Base-by-base conservation (phyloP, 2,888 invertebrate genomes). In the Acanthosepion lycidas region DNA sequence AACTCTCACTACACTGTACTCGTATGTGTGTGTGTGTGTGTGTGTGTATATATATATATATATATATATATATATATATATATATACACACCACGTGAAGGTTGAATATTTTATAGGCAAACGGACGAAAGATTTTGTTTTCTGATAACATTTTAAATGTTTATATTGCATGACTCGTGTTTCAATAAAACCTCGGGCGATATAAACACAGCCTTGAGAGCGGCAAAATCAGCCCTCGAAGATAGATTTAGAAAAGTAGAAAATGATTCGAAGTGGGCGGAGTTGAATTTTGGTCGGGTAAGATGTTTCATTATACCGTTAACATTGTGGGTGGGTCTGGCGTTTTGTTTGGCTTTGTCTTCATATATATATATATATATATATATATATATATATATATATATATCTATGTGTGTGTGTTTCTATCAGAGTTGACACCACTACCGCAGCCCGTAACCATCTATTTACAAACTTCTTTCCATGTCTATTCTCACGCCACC, bases 101-200 rank as follows among this genome's bases (percentile, higher is more conserved):
- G 12, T 78, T 78, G 78, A 18, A 78, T 78, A 78, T n/a, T n/a
- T 78, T 78, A 78, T n/a, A 33, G 78, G n/a, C 15, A n/a, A 78
- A 78, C 78, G n/a, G n/a, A 42, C 42, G 42, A 78, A 78, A 78
- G 78, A 78, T 78, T n/a, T 9, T 78, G 78, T n/a, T 78, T 78
- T 78, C 78, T 78, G 78, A 78, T 78, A 78, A 78, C n/a, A 78
- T 78, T n/a, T 78, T n/a, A n/a, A n/a, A 78, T 78, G 78, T 78
- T 78, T 78, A 78, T 78, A 78, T 78, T 78, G 78, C 78, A n/a
- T 78, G n/a, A 12, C n/a, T 78, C 78, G n/a, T 33, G 78, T 78
- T 78, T 78, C 78, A 78, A 78, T 78, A 78, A 78, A 78, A 78
- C 78, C 78, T 18, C 78, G n/a, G n/a, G 18, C n/a, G 78, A 78